Evolutionary conservation across 1,140 invertebrate species (phyloP).

Genomic region (Charaxes varanes): DNA sequence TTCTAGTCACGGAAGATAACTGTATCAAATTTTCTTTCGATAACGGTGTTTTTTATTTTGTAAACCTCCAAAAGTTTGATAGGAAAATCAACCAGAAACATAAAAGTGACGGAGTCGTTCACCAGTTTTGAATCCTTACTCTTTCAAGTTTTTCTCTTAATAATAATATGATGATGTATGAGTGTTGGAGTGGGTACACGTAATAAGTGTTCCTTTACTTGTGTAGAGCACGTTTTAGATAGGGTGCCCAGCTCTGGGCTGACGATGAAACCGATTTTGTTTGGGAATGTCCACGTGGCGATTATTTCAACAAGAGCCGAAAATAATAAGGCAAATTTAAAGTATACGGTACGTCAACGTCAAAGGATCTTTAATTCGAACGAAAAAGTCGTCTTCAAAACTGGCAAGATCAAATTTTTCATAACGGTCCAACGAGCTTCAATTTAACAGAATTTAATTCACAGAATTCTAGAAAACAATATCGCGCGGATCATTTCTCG

Average conservation of each 20-base stretch:
- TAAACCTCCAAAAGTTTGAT: conserved; percentile 74
- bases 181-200: too few species aligned
- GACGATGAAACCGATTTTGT: too few species aligned
- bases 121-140: conserved; percentile 27
- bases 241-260: not conserved
- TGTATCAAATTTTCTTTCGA: conserved; percentile 52
- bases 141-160: too few species aligned
- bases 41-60: conserved; percentile 59
- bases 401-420: conserved; percentile 42
- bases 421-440: conserved; percentile 57
- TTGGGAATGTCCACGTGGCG: too few species aligned
- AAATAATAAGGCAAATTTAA: too few species aligned
- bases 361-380: too few species aligned
- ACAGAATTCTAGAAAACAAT: conserved; percentile 48
- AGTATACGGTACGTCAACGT: too few species aligned
- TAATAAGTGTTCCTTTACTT: not conserved
- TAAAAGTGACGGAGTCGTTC: conserved; percentile 34
- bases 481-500: too few species aligned
- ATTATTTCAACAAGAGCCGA: too few species aligned
- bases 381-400: conserved; percentile 24
- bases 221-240: not conserved
- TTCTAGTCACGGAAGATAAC: conserved; percentile 61
- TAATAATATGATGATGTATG: too few species aligned
- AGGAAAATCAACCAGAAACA: conserved; percentile 62
- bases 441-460: conserved; percentile 49